Evolutionary conservation across 2,797 vertebrate genomes (phyloP), one percentile per base, ranked within the genome.

Genomic region (Alauda arvensis): DNA sequence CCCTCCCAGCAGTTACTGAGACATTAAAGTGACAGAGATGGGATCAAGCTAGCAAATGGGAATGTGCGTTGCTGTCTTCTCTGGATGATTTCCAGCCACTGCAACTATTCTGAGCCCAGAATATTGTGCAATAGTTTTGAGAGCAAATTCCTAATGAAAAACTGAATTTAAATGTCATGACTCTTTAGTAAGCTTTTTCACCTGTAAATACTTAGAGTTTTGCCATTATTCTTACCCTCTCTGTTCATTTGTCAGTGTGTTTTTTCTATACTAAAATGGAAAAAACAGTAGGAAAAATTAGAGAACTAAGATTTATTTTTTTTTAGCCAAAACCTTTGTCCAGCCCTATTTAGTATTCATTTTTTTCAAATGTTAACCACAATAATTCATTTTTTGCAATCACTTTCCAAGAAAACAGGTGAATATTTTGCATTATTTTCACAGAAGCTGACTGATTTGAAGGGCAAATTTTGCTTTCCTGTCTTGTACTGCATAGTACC

Each of bases 391-490:
- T 88, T 65, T 65, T 37, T 67, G 20, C 18, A 56, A 53, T 8
- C 14, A 33, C 4, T 25, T 59, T 72, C 18, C 17, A 69, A 74
- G 42, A 53, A 91, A 91, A 34, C 18, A 56, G 33, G 53, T 57
- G 55, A 88, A 23, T 71, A 40, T 87, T 91, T 93, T 78, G 26
- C 13, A 19, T 10, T 45, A 28, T 7, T 81, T 91, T 85, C 56
- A 65, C 8, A 72, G 70, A 74, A 74, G 46, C 19, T 0, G 1
- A 19, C 31, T 42, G 53, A 83, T 77, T 78, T 85, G 90, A 88
- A 93, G 77, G 79, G 45, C 77, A 83, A n/a, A 77, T 83, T 92
- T 83, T 93, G 57, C 77, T 87, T 88, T 90, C 77, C 33, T 68
- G 18, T 67, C 53, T 78, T 72, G 61, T 85, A 14, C 37, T 69